phyloP scores from a whole-genome alignment of 2,888 invertebrate genomes.

The Pimpla rufipes region DNA sequence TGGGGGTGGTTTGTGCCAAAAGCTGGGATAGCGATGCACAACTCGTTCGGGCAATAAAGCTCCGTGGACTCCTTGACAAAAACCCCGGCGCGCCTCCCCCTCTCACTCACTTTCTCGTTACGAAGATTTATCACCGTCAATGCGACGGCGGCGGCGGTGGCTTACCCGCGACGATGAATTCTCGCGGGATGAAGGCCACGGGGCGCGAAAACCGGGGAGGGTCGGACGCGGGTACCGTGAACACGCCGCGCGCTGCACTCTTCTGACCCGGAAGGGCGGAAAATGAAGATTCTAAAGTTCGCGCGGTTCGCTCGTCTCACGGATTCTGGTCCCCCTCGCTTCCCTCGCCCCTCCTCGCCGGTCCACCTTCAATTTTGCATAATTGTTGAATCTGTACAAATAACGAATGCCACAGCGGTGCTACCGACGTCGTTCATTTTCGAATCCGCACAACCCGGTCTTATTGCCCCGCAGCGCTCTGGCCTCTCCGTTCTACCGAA shows the following conservation, averaged over 20 bases:
- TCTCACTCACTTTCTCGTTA: constrained; percentile 52
- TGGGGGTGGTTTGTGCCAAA: not conserved
- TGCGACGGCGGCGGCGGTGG: constrained; percentile 34
- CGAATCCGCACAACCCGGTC: not conserved
- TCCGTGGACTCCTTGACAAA: constrained; percentile 29
- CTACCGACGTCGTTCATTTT: constrained; percentile 12
- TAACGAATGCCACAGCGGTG: constrained; percentile 1
- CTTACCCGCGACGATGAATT: constrained; percentile 57
- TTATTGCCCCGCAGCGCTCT: no score
- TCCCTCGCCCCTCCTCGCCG: constrained; percentile 17
- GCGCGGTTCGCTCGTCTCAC: constrained; percentile 26
- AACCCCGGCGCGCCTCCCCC: not conserved
- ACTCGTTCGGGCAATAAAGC: constrained; percentile 47
- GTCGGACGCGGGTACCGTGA: constrained; percentile 3
- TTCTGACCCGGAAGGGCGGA: constrained; percentile 33
- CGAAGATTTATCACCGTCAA: constrained; percentile 61
- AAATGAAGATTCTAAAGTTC: constrained; percentile 54
- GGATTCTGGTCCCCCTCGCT: constrained; percentile 3
- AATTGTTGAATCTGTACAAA: constrained; percentile 42
- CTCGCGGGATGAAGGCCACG: constrained; percentile 29
- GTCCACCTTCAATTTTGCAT: constrained; percentile 28
- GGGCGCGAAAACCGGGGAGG: constrained; percentile 43
- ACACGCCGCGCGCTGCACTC: constrained; percentile 31
- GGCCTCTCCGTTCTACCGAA: no score
- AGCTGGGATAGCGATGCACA: constrained; percentile 26